Evolutionary conservation across 1,140 invertebrate species (phyloP), one percentile per base, ranked within the genome.

Genomic region (Aphaenogaster ashmeadi): DNA sequence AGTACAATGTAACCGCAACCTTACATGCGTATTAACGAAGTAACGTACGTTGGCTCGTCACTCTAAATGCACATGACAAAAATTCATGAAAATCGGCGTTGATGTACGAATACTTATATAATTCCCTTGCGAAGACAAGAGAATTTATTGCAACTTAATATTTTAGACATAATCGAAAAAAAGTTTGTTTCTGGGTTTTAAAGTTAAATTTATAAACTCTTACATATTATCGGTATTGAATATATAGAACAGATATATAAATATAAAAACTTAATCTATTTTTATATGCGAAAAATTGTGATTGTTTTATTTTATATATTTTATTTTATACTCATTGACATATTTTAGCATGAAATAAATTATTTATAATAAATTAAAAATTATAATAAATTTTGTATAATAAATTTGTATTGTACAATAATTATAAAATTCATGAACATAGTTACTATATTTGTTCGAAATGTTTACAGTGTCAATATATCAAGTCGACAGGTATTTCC

Each of bases 1-100:
- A 54, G 52, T 47, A 81, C 36, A 54, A 69, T n/a, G 78, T 44
- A 62, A 81, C 47, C 47, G 62, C 36, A 54, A 27, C 3, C 15
- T 41, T 13, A 50, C 41, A 0, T 50, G 44, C 66, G 8, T 56
- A 56, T 69, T 67, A 80, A 52, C 1, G 18, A 2, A 47, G 2
- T 69, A 69, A 69, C 21, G 21, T 69, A 69, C 21, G 6, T 54
- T n/a, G n/a, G 0, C 11, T 38, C 7, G 15, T 13, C 3, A 33
- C 0, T 60, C 4, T 3, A 75, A 75, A 66, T 21, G 44, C 21
- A 21, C 27, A 7, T 18, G n/a, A 80, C 13, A 77, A 47, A 27
- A 44, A 69, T 54, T 67, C 41, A 13, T 15, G 13, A 54, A 56
- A 56, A 81, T 56, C n/a, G 8, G 7, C 13, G 8, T 80, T 80